Base-by-base conservation (phyloP, 2,888 invertebrate genomes). In the Meganola albula region DNA sequence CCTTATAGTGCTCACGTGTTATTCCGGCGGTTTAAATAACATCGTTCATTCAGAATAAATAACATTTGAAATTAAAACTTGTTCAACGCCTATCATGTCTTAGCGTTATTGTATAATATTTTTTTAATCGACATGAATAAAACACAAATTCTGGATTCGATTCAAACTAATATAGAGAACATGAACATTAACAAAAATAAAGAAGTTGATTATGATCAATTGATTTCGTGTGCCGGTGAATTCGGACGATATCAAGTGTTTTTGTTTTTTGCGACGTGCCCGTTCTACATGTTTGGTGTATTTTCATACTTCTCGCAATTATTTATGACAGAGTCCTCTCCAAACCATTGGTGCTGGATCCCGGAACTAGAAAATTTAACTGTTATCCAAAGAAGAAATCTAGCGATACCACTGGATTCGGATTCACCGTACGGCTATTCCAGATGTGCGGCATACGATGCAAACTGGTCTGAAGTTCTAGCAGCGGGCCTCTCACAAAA, bases 291-390 rank as follows among this genome's bases (percentile, higher is more conserved):
- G 4, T 76, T 63, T 27, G 74, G 70, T 2, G 67, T 60, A 0
- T 73, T 74, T 31, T 31, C 53, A 2, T 79, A 77, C 37, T 76
- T 67, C 31, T 44, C 64, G 2, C 77, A 79, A 51, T 34, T 74
- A 6, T 79, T 78, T 25, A 40, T 78, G 30, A 78, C 77, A 1
- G 74, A 74, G 55, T 50, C 62, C 1, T 60, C 77, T 3, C 63
- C 65, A 9, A 67, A 76, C 26, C 71, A 76, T 31, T 78, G 78
- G 77, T 78, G 78, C 37, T 60, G 62, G 59, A 47, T 78, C 12
- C 77, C 77, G 1, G 75, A 75, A 37, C 40, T 78, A 2, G 58
- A 53, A 31, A 74, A 77, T 37, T 39, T 78, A 13, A 68, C 67
- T 5, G 55, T 40, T 2, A 32, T 58, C 1, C 64, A 76, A 44